phyloP scores from a whole-genome alignment of 1,140 invertebrate species.

The Drosophila trapezifrons region DNA sequence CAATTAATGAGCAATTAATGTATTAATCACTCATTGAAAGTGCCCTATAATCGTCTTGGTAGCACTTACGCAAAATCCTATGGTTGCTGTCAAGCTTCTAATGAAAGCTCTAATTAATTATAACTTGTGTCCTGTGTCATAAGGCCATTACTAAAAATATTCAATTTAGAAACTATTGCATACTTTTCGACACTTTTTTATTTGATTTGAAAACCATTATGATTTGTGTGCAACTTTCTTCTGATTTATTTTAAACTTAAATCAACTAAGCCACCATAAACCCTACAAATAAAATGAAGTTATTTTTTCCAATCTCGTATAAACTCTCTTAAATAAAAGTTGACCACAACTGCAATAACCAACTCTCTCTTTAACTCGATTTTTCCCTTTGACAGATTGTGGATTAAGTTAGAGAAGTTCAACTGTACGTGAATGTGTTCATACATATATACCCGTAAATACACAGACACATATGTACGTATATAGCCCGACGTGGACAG shows the following conservation, averaged over 20 bases:
- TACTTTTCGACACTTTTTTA: background rate
- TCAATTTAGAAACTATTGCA: background rate
- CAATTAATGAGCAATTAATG: too few species aligned
- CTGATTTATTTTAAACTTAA: background rate
- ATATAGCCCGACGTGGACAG: constrained; percentile 23
- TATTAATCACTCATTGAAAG: too few species aligned
- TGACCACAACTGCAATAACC: background rate
- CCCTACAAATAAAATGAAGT: background rate
- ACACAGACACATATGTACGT: background rate
- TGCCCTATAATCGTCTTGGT: too few species aligned
- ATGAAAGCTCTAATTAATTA: too few species aligned
- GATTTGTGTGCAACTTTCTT: background rate
- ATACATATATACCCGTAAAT: constrained; percentile 2
- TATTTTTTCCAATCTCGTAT: background rate
- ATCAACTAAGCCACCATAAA: background rate
- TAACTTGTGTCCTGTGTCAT: too few species aligned
- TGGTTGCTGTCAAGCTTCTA: too few species aligned
- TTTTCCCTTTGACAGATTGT: constrained; percentile 21
- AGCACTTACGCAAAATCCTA: too few species aligned
- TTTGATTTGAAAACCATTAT: background rate
- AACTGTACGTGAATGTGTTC: constrained; percentile 7
- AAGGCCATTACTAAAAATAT: background rate
- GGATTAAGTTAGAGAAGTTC: constrained; percentile 27
- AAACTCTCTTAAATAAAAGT: constrained; percentile 6
- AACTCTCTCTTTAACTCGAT: constrained; percentile 8